phyloP scores from a whole-genome alignment of 2,113 vertebrate species.

The Rhinopomastus cyanomelas region DNA sequence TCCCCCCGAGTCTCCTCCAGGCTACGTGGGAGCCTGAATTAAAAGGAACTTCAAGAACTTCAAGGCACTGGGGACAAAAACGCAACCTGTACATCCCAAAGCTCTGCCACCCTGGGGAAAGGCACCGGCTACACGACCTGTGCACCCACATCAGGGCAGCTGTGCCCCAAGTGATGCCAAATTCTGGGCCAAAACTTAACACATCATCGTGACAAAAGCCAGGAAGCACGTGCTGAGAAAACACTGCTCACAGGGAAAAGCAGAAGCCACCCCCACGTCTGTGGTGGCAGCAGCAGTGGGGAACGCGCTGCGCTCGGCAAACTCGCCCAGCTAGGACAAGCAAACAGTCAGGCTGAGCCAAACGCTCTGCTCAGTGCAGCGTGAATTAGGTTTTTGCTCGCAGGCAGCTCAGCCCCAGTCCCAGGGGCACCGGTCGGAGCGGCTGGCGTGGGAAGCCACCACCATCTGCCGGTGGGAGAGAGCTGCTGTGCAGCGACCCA shows the following conservation, averaged over 20 bases:
- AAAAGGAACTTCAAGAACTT: neutral
- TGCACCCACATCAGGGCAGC: rapidly evolving
- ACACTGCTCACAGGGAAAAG: rapidly evolving
- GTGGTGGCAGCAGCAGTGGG: rapidly evolving
- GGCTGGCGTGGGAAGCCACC: neutral
- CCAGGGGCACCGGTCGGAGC: no score
- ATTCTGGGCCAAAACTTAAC: rapidly evolving
- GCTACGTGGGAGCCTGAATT: rapidly evolving
- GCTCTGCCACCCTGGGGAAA: neutral
- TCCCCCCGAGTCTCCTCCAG: no score
- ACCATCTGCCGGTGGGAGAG: conserved; percentile 27
- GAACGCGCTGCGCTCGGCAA: neutral
- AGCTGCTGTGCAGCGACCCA: neutral
- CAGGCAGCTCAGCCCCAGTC: neutral
- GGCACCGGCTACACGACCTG: rapidly evolving
- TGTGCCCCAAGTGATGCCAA: rapidly evolving
- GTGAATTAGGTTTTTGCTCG: neutral
- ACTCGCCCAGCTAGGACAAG: rapidly evolving
- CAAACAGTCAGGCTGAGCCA: rapidly evolving
- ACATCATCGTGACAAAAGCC: rapidly evolving
- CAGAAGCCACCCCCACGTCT: neutral
- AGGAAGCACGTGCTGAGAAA: rapidly evolving
- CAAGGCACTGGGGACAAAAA: neutral
- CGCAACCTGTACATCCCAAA: neutral
- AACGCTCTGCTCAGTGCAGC: rapidly evolving